phyloP scores from a whole-genome alignment of 2,888 invertebrate genomes.

The Melieria picta region DNA sequence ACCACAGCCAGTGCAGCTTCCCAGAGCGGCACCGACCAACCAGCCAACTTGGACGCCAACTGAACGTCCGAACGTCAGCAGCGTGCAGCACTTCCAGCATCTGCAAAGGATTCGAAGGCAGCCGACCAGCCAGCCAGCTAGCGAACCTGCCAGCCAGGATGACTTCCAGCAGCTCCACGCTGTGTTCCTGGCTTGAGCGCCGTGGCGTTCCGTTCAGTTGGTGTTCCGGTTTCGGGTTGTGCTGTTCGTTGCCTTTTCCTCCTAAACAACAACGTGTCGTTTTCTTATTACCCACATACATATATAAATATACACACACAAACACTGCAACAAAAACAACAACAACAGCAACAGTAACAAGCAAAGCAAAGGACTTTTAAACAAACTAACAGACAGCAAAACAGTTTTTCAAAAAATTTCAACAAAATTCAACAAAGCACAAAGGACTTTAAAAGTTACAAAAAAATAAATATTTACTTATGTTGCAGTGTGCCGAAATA shows the following conservation, averaged over 20 bases:
- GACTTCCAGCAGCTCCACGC: slow-evolving; percentile 17
- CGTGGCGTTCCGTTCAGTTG: slow-evolving; percentile 62
- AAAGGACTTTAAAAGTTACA: too few species aligned
- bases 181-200: slow-evolving; percentile 37
- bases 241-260: slow-evolving; percentile 67
- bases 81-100: slow-evolving; percentile 30
- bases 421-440: too few species aligned
- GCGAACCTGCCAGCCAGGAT: background rate
- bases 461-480: too few species aligned
- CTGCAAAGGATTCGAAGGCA: slow-evolving; percentile 27
- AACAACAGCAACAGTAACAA: background rate
- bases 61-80: background rate
- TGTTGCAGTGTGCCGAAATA: too few species aligned
- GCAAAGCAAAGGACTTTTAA: background rate
- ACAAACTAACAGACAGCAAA: background rate
- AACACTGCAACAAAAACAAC: slow-evolving; percentile 7
- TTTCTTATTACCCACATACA: slow-evolving; percentile 41
- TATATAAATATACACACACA: slow-evolving; percentile 36
- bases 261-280: slow-evolving; percentile 54
- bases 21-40: background rate
- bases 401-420: background rate
- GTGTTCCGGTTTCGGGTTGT: slow-evolving; percentile 69
- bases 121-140: background rate
- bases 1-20: slow-evolving; percentile 15
- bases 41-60: background rate